phyloP scores from a whole-genome alignment of 1,140 invertebrate genomes.

The Pygmarrhopalites habei region DNA sequence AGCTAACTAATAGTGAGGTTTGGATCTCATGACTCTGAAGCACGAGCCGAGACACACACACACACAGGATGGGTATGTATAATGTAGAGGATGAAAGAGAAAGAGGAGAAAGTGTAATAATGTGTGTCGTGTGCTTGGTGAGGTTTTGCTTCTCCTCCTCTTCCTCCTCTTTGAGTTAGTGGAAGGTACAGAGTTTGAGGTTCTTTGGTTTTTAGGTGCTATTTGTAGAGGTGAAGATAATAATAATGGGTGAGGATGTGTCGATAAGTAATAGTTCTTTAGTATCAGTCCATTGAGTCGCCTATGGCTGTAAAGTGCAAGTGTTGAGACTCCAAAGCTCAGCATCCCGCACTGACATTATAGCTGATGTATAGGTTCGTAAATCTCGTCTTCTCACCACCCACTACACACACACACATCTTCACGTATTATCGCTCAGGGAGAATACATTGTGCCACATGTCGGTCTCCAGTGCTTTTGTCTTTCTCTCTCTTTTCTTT shows the following conservation, averaged over 20 bases:
- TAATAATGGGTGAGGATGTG: slow-evolving; percentile 36
- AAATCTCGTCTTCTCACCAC: slow-evolving; percentile 36
- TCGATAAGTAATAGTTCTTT: slow-evolving; percentile 39
- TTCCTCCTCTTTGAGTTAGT: too few relatives aligned
- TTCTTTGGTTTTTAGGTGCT: neutral
- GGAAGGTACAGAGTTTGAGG: neutral
- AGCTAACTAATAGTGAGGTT: too few relatives aligned
- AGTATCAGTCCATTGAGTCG: slow-evolving; percentile 39
- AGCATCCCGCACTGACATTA: slow-evolving; percentile 40
- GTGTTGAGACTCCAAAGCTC: slow-evolving; percentile 33
- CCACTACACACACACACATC: slow-evolving; percentile 22
- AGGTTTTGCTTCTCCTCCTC: too few relatives aligned
- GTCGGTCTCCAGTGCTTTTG: slow-evolving; percentile 13
- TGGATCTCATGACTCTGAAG: too few relatives aligned
- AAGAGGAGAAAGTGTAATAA: too few relatives aligned
- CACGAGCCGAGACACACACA: neutral
- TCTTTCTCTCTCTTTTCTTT: slow-evolving; percentile 20
- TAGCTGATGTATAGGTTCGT: slow-evolving; percentile 40
- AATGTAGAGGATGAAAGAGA: too few relatives aligned
- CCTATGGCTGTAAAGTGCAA: slow-evolving; percentile 29
- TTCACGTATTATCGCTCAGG: slow-evolving; percentile 22
- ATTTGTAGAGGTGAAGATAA: slow-evolving; percentile 31
- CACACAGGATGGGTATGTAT: too few relatives aligned
- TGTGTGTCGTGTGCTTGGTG: too few relatives aligned
- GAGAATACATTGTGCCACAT: slow-evolving; percentile 27